phyloP scores from a whole-genome alignment of 2,797 vertebrate genomes.

The Enoplosus armatus region DNA sequence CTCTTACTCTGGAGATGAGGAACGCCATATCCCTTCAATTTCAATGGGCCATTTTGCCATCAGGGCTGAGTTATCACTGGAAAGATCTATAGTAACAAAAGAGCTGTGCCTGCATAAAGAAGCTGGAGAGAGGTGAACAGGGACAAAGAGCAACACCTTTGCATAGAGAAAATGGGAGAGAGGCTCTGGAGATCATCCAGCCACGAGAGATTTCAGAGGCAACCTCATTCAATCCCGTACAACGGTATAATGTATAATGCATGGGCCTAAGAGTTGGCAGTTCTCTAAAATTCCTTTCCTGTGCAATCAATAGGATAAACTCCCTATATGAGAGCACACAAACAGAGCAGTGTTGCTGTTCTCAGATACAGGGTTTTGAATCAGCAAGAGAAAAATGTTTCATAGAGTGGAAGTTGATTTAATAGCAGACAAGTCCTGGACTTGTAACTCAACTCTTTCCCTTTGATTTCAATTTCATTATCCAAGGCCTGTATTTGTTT shows the following conservation, averaged over 20 bases:
- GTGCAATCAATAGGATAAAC: constrained; percentile 40
- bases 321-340: not conserved
- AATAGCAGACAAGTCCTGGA: constrained; percentile 16
- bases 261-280: constrained; percentile 28
- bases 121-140: constrained; percentile 26
- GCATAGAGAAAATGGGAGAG: constrained; percentile 38
- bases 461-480: constrained; percentile 25
- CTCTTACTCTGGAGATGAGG: constrained; percentile 59
- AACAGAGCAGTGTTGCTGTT: not conserved
- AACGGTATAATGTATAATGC: constrained; percentile 36
- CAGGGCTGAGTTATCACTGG: constrained; percentile 44
- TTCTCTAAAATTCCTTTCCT: constrained; percentile 11
- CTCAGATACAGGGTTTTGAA: not conserved
- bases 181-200: constrained; percentile 38
- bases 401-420: constrained; percentile 26
- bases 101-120: constrained; percentile 43
- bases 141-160: constrained; percentile 53
- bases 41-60: constrained; percentile 44
- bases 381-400: constrained; percentile 18
- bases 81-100: constrained; percentile 51
- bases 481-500: constrained; percentile 22
- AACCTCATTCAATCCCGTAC: constrained; percentile 21
- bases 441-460: constrained; percentile 6
- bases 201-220: constrained; percentile 28
- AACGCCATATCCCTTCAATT: constrained; percentile 42